Evolutionary conservation across 2,888 invertebrate genomes (phyloP), one percentile per base, ranked within the genome.

Genomic region (Pyrgus malvae): DNA sequence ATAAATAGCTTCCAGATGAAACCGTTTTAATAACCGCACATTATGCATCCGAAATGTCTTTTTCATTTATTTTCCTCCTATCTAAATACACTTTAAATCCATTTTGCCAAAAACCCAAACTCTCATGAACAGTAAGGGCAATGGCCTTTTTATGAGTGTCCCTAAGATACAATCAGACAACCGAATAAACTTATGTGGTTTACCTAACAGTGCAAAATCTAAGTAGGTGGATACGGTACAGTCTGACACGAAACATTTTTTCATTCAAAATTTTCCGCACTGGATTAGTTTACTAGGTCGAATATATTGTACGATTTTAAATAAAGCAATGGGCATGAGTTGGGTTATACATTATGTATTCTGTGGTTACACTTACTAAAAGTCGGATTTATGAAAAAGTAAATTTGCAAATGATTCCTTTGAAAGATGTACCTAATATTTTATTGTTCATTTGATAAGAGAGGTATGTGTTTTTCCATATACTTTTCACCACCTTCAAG

Each of bases 111-210:
- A 59, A 65, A 50, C 37, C 44, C 35, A 58, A 23, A 60, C 56
- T 41, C 63, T 58, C 64, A 61, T 58, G 60, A 60, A 50, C 61
- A 58, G 64, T 49, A 59, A 59, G 61, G 76, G 66, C 76, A 73
- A 74, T 80, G 78, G 66, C 74, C 81, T 76, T 70, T 78, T 79
- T 76, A 80, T 66, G 66, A 60, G 57, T 51, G 67, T 58, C 68
- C 66, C 70, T 72, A 70, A 77, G 78, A 80, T 78, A 65, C 58
- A 67, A 80, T 79, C 75, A 63, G 56, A 64, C 62, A 62, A 65
- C 56, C 64, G 60, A 69, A 71, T 62, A 63, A 65, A 65, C 62
- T 62, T 61, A 61, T 61, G 53, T 57, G 50, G 48, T 60, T 59
- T 46, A 48, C 56, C 61, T 61, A 61, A 67, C 57, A 53, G 41